Conservation (phyloP, 2,888 invertebrate species). For the Actias luna region DNA sequence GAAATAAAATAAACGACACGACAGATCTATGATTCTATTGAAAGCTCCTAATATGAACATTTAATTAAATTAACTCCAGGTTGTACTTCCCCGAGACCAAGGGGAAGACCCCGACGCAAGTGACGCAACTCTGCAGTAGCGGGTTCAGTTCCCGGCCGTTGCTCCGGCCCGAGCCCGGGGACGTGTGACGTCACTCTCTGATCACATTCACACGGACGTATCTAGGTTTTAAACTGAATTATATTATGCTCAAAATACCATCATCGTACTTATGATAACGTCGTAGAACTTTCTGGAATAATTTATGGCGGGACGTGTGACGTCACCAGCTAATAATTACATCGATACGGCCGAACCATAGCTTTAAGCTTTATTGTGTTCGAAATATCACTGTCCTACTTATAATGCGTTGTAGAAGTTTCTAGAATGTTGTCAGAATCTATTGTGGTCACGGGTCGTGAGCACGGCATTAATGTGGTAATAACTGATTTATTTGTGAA, state of each 20-base stretch:
- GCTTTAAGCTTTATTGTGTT: too few species aligned
- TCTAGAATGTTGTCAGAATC: neutral
- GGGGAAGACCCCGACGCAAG: slow-evolving; percentile 84
- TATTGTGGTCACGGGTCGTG: neutral
- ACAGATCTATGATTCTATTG: too few species aligned
- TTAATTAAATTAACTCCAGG: slow-evolving; percentile 55
- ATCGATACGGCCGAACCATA: too few species aligned
- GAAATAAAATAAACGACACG: too few species aligned
- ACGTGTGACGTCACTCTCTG: neutral
- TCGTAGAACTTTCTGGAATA: neutral
- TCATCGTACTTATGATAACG: neutral
- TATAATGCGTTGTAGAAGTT: too few species aligned
- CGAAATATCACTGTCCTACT: too few species aligned
- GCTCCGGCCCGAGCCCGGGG: slow-evolving; percentile 13
- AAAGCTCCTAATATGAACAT: too few species aligned
- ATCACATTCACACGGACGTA: neutral
- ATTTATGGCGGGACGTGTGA: too few species aligned
- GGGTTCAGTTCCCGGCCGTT: slow-evolving; percentile 82
- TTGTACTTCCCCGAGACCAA: slow-evolving; percentile 89
- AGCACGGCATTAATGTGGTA: neutral
- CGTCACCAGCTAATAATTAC: too few species aligned
- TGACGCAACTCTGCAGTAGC: slow-evolving; percentile 82
- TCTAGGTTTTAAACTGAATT: neutral
- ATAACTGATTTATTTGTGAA: too few species aligned
- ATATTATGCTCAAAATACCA: neutral